Evolutionary conservation across 2,888 invertebrate species (phyloP).

Genomic region (Erannis defoliaria): DNA sequence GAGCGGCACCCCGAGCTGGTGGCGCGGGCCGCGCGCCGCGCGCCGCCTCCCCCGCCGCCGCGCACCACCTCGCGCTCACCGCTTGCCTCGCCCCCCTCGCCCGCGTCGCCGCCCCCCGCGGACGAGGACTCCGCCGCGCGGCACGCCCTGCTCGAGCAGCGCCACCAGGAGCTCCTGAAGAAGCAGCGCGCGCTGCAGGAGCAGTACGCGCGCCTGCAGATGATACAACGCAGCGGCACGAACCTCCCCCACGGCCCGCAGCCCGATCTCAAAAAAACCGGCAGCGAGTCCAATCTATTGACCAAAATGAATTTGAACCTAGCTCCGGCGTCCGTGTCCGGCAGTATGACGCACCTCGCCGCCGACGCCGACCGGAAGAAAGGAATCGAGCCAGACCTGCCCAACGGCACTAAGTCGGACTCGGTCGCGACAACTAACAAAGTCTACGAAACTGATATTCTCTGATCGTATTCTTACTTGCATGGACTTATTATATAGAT

Average conservation of each 20-base stretch:
- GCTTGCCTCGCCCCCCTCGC: conserved; percentile 93
- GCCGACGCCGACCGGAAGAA: conserved; percentile 54
- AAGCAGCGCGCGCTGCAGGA: conserved; percentile 96
- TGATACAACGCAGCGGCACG: conserved; percentile 92
- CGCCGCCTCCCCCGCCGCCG: conserved; percentile 96
- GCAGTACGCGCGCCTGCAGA: conserved; percentile 95
- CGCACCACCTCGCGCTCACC: conserved; percentile 96
- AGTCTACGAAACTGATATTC: conserved; percentile 97
- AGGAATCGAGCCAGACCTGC: conserved; percentile 42
- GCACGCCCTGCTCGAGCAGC: conserved; percentile 93
- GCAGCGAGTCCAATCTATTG: conserved; percentile 94
- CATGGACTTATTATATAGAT: neutral
- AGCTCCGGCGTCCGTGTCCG: conserved; percentile 75
- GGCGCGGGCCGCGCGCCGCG: conserved; percentile 90
- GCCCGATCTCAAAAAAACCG: conserved; percentile 93
- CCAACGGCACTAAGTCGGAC: conserved; percentile 52
- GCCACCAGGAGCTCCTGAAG: conserved; percentile 95
- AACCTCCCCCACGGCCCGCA: conserved; percentile 88
- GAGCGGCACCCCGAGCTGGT: conserved; percentile 93
- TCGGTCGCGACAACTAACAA: conserved; percentile 89
- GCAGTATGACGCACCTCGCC: conserved; percentile 77
- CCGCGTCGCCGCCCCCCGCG: conserved; percentile 76
- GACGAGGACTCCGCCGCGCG: conserved; percentile 67
- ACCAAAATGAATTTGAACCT: conserved; percentile 93
- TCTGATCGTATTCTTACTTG: conserved; percentile 86